Evolutionary conservation across 2,888 invertebrate species (phyloP).

Genomic region (Tanytarsus gracilentus): DNA sequence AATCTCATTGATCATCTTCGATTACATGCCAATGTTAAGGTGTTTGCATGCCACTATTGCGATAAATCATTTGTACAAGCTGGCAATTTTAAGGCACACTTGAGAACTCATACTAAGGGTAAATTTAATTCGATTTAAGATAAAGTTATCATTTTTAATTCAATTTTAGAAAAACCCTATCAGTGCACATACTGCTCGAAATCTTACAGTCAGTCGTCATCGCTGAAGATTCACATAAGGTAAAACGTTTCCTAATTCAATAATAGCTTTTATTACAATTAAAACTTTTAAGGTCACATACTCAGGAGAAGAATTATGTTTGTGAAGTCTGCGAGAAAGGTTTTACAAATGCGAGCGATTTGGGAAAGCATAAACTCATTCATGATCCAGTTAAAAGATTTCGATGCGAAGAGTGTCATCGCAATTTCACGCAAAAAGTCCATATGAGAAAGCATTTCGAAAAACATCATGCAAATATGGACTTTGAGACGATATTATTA

Average conservation of each 20-base stretch:
- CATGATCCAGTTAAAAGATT: constrained; percentile 3
- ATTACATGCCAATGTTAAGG: constrained; percentile 33
- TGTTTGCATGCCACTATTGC: constrained; percentile 33
- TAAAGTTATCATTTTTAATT: background rate
- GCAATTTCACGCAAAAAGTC: constrained; percentile 5
- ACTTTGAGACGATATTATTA: background rate
- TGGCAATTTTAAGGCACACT: constrained; percentile 33
- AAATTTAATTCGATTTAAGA: constrained; percentile 32
- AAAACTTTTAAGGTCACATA: constrained; percentile 30
- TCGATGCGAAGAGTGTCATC: background rate
- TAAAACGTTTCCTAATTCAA: no score
- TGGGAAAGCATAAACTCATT: constrained; percentile 32
- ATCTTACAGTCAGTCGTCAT: constrained; percentile 33
- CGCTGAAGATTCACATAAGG: constrained; percentile 34
- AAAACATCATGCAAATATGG: constrained; percentile 9
- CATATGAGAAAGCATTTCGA: background rate
- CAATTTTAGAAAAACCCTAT: background rate
- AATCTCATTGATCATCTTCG: constrained; percentile 34
- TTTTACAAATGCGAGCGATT: constrained; percentile 33
- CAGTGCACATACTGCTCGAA: constrained; percentile 32
- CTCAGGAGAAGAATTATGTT: constrained; percentile 33
- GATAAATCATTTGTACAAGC: constrained; percentile 34
- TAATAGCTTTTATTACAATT: background rate
- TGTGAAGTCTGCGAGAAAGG: constrained; percentile 32
- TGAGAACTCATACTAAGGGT: constrained; percentile 34